Evolutionary conservation across 2,113 vertebrate species (phyloP), one percentile per base, ranked within the genome.

Genomic region (Megaceryle maxima): DNA sequence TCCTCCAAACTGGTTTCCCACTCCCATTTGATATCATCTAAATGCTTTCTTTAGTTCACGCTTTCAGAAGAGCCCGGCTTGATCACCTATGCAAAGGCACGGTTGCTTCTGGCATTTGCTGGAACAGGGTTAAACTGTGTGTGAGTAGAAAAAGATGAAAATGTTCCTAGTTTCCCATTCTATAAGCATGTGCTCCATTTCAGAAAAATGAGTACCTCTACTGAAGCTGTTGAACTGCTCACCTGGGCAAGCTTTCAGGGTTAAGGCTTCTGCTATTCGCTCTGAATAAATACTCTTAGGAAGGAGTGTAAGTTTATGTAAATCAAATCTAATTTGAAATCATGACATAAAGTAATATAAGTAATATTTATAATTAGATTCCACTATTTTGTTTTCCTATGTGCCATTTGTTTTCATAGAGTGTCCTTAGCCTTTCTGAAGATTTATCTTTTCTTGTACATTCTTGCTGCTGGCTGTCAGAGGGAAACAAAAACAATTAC

Each of bases 401-500:
- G 3, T 63, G 16, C 68, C 76, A 76, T 83, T 26, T 72, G 21
- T 75, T 89, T 81, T 68, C 28, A 64, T 25, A 24, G 11, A 3
- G 0, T 75, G 84, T 60, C 88, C 87, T 96, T 84, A 77, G 55
- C 85, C 39, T 90, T 96, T 94, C 19, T 56, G 55, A 92, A 87
- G 24, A 68, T 92, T 96, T 81, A 56, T 37, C 11, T 82, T 83
- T 87, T 90, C 68, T 63, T 60, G 90, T 83, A 43, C 56, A 50
- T 80, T 83, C 83, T 94, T 92, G 55, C 87, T 95, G 56, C 57
- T 97, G 83, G 39, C 60, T 93, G 60, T 53, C 28, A 88, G 57
- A 91, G 55, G 33, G 87, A 95, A 95, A 92, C 43, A 21, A 95
- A 87, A 90, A 44, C 37, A 83, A 62, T 87, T 88, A 92, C 90